These are phyloP conservation scores for Protaetia brevitarsis DNA, from an alignment of 1,140 invertebrate genomes.

Conservation along the genomic window DNA sequence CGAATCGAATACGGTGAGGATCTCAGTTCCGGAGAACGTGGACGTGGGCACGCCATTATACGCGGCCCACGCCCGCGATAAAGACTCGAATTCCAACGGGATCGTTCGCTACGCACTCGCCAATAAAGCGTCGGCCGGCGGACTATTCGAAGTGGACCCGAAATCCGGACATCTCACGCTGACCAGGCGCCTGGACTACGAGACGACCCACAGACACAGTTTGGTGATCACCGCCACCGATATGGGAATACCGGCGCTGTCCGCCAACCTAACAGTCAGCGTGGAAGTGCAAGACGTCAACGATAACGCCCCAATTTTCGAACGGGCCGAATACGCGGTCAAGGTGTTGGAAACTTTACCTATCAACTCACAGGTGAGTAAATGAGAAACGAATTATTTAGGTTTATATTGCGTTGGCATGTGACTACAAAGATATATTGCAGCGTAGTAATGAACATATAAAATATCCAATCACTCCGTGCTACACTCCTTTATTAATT, in stretches of 20 bases:
- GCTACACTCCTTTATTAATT: too few relatives aligned
- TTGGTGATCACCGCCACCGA: conserved; percentile 80
- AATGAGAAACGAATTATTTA: too few relatives aligned
- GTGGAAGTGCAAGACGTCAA: conserved; percentile 93
- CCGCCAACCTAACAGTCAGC: conserved; percentile 77
- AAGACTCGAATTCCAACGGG: conserved; percentile 74
- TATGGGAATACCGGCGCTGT: conserved; percentile 67
- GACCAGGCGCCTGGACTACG: conserved; percentile 77
- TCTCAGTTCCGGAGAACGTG: conserved; percentile 87
- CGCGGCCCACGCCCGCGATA: conserved; percentile 79
- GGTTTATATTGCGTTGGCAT: too few relatives aligned
- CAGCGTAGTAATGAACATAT: too few relatives aligned
- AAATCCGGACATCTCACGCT: conserved; percentile 67
- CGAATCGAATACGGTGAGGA: conserved; percentile 70
- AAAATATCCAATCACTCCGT: too few relatives aligned
- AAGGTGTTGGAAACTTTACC: conserved; percentile 76
- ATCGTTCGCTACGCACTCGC: conserved; percentile 67
- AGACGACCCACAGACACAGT: conserved; percentile 75
- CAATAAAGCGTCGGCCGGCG: conserved; percentile 39
- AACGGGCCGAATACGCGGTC: conserved; percentile 75
- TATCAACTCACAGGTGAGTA: conserved; percentile 72
- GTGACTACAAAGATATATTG: too few relatives aligned
- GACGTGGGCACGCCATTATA: conserved; percentile 77
- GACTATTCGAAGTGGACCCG: conserved; percentile 66
- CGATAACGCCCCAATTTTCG: conserved; percentile 89